Base-by-base conservation (phyloP, 53 echinoderm and acorn worm genomes). In the Stichopus horrens region DNA sequence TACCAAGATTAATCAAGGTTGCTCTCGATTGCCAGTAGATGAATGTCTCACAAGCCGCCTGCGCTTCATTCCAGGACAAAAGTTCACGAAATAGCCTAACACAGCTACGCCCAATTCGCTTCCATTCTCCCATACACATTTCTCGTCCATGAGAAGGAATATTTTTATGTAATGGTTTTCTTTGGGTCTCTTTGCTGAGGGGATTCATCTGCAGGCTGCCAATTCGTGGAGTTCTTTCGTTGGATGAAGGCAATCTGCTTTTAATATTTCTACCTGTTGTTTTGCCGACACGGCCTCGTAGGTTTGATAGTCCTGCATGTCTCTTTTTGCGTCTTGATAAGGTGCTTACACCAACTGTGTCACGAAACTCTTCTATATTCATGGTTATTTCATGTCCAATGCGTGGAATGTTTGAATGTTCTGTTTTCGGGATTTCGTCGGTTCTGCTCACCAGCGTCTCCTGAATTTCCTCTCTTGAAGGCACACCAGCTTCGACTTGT, bases 121-220 rank as follows among this genome's bases (percentile, higher is more conserved):
- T 10, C 78, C 78, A 78, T 53, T 54, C 78, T 55, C 52, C 52
- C 78, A 78, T 78, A 54, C 78, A 78, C 78, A 78, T 78, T n/a
- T 53, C 53, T 51, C 13, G 54, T 18, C 78, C 78, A 37, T 37
- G 37, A 37, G 37, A 37, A 37, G 37, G 37, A 37, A 37, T 37
- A 37, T 78, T 55, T 7, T 16, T 16, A 7, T 78, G 9, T 22
- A 18, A 7, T 9, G 53, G 78, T 53, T 22, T 52, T 9, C 78
- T 16, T 7, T 16, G 18, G 8, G 52, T 23, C 53, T 53, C 55
- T 9, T 7, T 16, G 13, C 4, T 10, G 23, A 16, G 18, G n/a
- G 71, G 16, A 5, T 22, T 10, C 23, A 74, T 23, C 7, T 10
- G 21, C n/a, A n/a, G 11, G 0, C 13, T 5, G 8, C 54, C 52